Evolutionary conservation across 2,113 vertebrate genomes (phyloP).

Genomic region (Muntiacus muntjak): DNA sequence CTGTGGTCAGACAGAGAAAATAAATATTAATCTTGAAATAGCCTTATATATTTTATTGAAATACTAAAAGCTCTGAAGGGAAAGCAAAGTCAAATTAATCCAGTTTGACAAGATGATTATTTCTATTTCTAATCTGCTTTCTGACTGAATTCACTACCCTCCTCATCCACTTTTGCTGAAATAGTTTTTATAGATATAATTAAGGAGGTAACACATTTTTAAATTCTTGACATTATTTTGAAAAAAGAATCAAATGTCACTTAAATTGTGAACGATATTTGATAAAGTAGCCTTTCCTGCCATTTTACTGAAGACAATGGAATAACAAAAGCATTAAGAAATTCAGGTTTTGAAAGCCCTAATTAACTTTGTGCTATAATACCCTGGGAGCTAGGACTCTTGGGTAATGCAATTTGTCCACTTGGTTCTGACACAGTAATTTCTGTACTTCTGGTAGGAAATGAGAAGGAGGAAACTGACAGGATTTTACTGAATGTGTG

Average conservation of each 20-base stretch:
- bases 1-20: background rate
- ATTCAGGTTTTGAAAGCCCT: constrained; percentile 49
- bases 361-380: constrained; percentile 44
- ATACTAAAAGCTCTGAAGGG: background rate
- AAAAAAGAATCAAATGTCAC: constrained; percentile 40
- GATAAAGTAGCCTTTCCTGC: constrained; percentile 39
- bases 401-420: background rate
- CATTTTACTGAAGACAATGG: constrained; percentile 17
- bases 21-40: background rate
- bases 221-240: constrained; percentile 1
- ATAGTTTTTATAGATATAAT: background rate
- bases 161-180: background rate
- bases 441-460: background rate
- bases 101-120: background rate
- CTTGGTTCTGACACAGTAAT: background rate
- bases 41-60: background rate
- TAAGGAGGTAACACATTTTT: background rate
- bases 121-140: background rate
- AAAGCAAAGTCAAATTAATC: background rate
- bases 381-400: background rate
- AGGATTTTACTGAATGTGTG: background rate
- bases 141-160: background rate
- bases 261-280: constrained; percentile 53
- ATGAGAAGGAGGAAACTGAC: background rate
- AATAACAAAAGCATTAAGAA: background rate